Evolutionary conservation across 1,140 invertebrate genomes (phyloP).

Genomic region (Aleiodes sp.): DNA sequence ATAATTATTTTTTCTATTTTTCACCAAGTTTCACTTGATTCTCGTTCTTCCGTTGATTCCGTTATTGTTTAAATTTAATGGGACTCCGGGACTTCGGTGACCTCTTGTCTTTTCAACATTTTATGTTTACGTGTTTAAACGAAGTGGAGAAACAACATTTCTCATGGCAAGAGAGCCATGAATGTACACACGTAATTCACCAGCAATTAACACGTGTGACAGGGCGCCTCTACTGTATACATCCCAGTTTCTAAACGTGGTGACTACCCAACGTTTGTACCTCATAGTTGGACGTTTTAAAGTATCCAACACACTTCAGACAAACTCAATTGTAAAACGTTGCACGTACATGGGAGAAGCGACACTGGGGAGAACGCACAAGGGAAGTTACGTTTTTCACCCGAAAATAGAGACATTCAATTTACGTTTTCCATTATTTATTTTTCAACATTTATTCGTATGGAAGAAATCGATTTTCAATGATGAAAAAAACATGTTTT

Average conservation of each 20-base stretch:
- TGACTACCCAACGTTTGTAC: background rate
- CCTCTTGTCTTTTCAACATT: background rate
- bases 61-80: background rate
- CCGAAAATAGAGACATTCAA: slow-evolving; percentile 2
- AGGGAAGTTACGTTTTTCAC: background rate
- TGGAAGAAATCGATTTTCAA: no score
- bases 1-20: background rate
- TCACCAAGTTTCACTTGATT: no score
- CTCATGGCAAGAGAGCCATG: background rate
- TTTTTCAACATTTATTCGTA: no score
- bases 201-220: slow-evolving; percentile 35
- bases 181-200: slow-evolving; percentile 24
- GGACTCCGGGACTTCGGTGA: background rate
- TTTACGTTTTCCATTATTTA: background rate
- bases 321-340: slow-evolving; percentile 33
- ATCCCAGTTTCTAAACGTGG: slow-evolving; percentile 11
- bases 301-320: slow-evolving; percentile 24
- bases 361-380: slow-evolving; percentile 18
- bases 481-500: no score
- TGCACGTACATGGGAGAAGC: slow-evolving; percentile 28
- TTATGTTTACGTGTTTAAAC: background rate
- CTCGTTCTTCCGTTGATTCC: background rate
- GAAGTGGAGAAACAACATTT: background rate
- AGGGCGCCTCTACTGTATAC: background rate
- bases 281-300: slow-evolving; percentile 16